Evolutionary conservation across 1,140 invertebrate genomes (phyloP).

Genomic region (Nixonia krombeini): DNA sequence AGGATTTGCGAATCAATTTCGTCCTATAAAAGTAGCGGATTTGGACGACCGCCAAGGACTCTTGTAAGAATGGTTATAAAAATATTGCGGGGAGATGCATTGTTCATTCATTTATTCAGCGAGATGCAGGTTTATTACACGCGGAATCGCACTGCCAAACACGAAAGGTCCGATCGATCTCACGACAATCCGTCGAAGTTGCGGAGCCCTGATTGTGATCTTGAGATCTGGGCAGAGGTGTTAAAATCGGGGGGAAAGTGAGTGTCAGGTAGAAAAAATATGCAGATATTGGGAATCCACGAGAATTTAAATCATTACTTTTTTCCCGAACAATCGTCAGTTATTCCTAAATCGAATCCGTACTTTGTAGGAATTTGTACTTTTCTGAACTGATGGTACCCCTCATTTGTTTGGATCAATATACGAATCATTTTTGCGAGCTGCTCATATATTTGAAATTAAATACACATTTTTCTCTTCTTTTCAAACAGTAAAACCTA

Average conservation of each 20-base stretch:
- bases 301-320: constrained; percentile 40
- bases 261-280: not conserved
- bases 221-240: not conserved
- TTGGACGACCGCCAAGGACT: constrained; percentile 28
- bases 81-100: constrained; percentile 26
- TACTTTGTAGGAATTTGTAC: constrained; percentile 29
- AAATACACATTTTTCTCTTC: no score
- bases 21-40: constrained; percentile 35
- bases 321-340: constrained; percentile 47
- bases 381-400: constrained; percentile 50
- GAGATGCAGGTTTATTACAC: constrained; percentile 17
- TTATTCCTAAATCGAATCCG: constrained; percentile 46
- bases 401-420: constrained; percentile 4
- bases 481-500: no score
- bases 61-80: constrained; percentile 41
- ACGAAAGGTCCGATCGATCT: constrained; percentile 23
- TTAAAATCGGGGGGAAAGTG: not conserved
- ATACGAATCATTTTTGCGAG: no score
- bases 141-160: constrained; percentile 10
- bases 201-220: no score
- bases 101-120: constrained; percentile 44
- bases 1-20: constrained; percentile 37
- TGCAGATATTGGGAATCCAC: not conserved
- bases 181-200: not conserved
- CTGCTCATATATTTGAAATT: no score